Conservation (phyloP, 2,113 vertebrate genomes). For the Syrrhaptes paradoxus region DNA sequence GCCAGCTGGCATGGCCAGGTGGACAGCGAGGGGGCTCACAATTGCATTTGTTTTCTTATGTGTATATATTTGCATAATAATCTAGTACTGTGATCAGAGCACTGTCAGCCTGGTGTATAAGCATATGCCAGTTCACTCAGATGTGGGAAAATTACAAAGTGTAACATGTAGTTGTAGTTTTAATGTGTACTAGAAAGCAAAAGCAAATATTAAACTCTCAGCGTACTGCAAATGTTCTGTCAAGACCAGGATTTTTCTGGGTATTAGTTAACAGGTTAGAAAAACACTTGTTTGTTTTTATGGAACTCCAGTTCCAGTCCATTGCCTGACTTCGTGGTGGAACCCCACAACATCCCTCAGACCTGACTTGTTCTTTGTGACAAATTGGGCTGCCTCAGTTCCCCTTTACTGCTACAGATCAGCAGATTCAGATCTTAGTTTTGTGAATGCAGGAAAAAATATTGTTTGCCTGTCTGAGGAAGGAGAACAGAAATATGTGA, state of each 20-base stretch:
- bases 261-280: background rate
- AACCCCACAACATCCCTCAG: background rate
- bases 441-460: background rate
- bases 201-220: background rate
- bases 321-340: background rate
- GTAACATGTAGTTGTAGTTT: background rate
- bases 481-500: background rate
- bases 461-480: background rate
- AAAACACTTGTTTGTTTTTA: background rate
- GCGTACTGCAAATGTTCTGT: background rate
- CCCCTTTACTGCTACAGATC: background rate
- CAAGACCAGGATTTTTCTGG: background rate
- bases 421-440: background rate
- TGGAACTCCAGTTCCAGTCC: background rate
- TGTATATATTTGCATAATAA: background rate
- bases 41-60: background rate
- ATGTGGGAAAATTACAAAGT: background rate
- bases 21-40: background rate
- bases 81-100: background rate
- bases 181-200: background rate
- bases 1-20: background rate
- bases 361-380: background rate
- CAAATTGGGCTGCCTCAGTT: background rate
- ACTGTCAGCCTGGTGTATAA: fast-evolving
- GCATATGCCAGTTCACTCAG: background rate